phyloP scores from a whole-genome alignment of 1,140 invertebrate species.

The Triops cancriformis region DNA sequence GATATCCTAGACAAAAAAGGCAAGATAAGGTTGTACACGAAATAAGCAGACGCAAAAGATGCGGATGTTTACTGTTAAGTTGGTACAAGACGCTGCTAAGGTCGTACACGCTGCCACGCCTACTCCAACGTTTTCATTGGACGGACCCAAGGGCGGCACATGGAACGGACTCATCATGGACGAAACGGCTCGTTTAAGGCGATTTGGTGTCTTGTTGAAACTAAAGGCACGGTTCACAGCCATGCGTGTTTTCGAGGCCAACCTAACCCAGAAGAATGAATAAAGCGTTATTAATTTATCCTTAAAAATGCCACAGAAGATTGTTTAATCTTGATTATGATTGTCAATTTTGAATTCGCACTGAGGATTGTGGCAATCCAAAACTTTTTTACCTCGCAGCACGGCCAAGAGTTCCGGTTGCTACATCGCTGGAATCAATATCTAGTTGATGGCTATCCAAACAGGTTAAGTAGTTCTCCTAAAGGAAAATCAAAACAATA shows the following conservation, averaged over 20 bases:
- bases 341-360: no score
- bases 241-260: constrained; percentile 33
- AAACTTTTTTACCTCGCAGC: constrained; percentile 56
- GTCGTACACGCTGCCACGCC: neutral
- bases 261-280: constrained; percentile 33
- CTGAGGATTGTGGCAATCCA: no score
- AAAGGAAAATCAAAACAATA: constrained; percentile 32
- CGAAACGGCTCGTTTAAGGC: constrained; percentile 83
- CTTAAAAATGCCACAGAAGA: no score
- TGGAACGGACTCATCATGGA: constrained; percentile 76
- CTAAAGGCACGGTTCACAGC: constrained; percentile 63
- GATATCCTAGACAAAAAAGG: neutral
- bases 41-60: neutral
- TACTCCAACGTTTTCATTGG: constrained; percentile 18
- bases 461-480: constrained; percentile 66
- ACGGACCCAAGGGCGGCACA: constrained; percentile 20
- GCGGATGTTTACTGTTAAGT: neutral
- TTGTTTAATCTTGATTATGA: no score
- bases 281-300: no score
- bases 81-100: neutral
- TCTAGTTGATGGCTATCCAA: constrained; percentile 69
- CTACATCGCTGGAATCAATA: constrained; percentile 73
- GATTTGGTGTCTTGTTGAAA: constrained; percentile 87
- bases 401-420: constrained; percentile 72
- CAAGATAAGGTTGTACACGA: neutral